Evolutionary conservation across 2,113 vertebrate species (phyloP).

Genomic region (Acinonyx jubatus): DNA sequence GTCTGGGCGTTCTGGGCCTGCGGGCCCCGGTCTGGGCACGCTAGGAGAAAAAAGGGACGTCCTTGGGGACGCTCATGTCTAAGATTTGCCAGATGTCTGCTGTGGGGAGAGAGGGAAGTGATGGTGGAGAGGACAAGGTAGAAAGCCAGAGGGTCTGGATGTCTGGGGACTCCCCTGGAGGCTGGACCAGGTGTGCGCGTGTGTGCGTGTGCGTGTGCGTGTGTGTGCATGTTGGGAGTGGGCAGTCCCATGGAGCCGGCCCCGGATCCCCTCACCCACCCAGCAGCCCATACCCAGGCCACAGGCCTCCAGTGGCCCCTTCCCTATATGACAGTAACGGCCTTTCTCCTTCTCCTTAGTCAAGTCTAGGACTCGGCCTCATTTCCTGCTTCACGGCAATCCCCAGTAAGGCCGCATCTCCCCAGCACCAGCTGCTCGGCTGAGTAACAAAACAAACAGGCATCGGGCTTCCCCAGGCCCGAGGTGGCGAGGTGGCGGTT

Average conservation of each 20-base stretch:
- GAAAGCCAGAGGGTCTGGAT: not conserved
- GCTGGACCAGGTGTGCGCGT: not conserved
- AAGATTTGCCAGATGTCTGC: not conserved
- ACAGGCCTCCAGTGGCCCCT: not conserved
- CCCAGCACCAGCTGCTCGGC: slow-evolving; percentile 59
- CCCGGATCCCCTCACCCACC: not conserved
- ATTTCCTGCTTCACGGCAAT: slow-evolving; percentile 44
- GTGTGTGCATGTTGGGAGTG: not conserved
- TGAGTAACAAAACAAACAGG: slow-evolving; percentile 76
- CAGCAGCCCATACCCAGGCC: not conserved
- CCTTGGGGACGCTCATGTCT: not conserved
- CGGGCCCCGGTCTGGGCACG: accelerated
- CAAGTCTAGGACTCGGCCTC: not conserved
- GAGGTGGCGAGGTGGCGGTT: not conserved
- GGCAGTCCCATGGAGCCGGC: not conserved
- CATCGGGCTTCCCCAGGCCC: not conserved
- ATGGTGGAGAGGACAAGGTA: not conserved
- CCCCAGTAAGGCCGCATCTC: slow-evolving; percentile 42
- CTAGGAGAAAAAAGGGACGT: accelerated
- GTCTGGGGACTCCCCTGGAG: not conserved
- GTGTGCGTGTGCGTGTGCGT: not conserved
- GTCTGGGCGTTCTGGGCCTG: too few relatives aligned
- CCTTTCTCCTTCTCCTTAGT: not conserved
- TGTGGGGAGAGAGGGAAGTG: not conserved
- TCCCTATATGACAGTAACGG: not conserved